Evolutionary conservation across 2,888 invertebrate species (phyloP), one percentile per base, ranked within the genome.

Genomic region (Siphlonurus alternatus): DNA sequence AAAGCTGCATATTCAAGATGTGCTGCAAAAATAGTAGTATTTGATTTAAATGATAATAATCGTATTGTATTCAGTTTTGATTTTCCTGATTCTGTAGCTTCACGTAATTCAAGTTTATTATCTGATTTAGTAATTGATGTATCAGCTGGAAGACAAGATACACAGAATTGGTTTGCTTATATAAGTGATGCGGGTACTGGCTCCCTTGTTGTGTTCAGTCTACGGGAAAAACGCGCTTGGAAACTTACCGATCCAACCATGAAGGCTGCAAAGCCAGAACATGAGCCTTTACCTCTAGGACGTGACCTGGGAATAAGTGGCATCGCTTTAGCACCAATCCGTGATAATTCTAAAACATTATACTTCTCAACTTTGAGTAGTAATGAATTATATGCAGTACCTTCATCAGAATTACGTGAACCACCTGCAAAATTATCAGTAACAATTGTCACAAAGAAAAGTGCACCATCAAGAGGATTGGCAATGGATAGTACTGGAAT

Each of bases 391-490:
- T 89, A 83, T 71, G 80, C 85, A 0, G 75, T 89, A 23, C 81
- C 83, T 54, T 83, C 84, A 0, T 80, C 80, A 0, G 76, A 81
- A 23, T 74, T 88, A 22, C 81, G 80, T 64, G 66, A 66, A n/a
- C 25, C 61, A 20, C 59, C 53, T 53, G 51, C 51, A 5, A 38
- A 24, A 18, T 75, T 77, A 0, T 75, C 79, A 66, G 80, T 88
- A 0, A 77, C 74, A 5, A 82, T 84, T 67, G 73, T 85, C 54
- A 88, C 86, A 0, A 70, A 74, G 0, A 87, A 86, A 71, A 73
- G 78, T 0, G 86, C 87, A 0, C 85, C 87, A 73, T 83, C 84
- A 0, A 87, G 85, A 70, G 87, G 87, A 0, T 87, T 89, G 85
- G 80, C 83, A 66, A 86, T 88, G 85, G 86, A 87, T 69, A 81